Evolutionary conservation across 2,113 vertebrate genomes (phyloP).

Genomic region (Pituophis catenifer): DNA sequence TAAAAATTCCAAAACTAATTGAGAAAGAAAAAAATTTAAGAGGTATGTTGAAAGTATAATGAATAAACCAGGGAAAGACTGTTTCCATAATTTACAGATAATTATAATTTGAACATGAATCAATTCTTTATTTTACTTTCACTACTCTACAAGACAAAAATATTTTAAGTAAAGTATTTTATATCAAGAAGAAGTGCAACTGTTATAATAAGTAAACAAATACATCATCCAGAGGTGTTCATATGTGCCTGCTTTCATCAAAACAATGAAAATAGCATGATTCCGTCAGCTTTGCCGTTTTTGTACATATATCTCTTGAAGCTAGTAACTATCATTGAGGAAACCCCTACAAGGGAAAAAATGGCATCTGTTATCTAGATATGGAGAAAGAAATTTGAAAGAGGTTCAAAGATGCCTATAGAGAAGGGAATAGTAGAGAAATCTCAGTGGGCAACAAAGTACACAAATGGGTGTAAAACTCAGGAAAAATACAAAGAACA

Average conservation of each 20-base stretch:
- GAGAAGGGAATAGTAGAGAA: not conserved
- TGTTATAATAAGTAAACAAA: not conserved
- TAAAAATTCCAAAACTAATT: not conserved
- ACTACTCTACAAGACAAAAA: not conserved
- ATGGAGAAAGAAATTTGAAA: not conserved
- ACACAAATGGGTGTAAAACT: not conserved
- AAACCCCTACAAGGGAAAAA: not conserved
- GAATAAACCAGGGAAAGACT: not conserved
- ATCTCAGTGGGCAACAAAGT: not conserved
- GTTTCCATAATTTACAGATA: not conserved
- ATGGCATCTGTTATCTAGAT: not conserved
- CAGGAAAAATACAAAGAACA: not conserved
- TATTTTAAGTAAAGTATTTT: not conserved
- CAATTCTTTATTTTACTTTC: not conserved
- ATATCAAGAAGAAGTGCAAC: not conserved
- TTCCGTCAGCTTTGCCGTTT: not conserved
- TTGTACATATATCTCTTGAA: not conserved
- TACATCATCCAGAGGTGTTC: not conserved
- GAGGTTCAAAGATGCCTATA: not conserved
- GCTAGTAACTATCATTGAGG: not conserved
- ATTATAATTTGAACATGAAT: not conserved
- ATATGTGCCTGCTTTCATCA: not conserved
- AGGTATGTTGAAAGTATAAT: not conserved
- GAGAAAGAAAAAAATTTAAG: not conserved
- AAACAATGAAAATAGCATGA: not conserved